Evolutionary conservation across 2,113 vertebrate species (phyloP).

Genomic region (Gymnorhina tibicen): DNA sequence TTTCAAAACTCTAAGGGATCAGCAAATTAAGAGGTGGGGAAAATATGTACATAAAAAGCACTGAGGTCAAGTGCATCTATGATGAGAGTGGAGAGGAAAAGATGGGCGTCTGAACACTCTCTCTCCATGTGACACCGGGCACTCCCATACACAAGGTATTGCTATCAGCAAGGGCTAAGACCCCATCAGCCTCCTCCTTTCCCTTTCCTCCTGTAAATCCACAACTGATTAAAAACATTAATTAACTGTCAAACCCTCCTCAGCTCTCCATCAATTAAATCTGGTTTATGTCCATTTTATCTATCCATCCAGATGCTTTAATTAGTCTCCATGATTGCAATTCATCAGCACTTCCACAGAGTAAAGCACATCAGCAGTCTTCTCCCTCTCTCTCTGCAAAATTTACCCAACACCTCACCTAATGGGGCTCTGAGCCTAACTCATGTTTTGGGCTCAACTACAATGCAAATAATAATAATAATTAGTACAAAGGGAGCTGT

Average conservation of each 20-base stretch:
- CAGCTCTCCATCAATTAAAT: conserved; percentile 44
- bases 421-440: background rate
- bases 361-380: conserved; percentile 28
- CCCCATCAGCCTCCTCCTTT: conserved; percentile 17
- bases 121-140: background rate
- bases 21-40: background rate
- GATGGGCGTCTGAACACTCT: background rate
- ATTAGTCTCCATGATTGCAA: conserved; percentile 57
- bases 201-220: conserved; percentile 50
- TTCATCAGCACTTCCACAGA: conserved; percentile 40
- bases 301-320: conserved; percentile 63
- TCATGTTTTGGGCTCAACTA: background rate
- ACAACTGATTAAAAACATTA: conserved; percentile 60
- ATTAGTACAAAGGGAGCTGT: background rate
- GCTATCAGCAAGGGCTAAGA: conserved; percentile 7
- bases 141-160: background rate
- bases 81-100: background rate
- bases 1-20: background rate
- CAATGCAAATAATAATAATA: background rate
- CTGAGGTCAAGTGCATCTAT: background rate
- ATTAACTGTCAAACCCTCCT: conserved; percentile 57
- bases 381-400: background rate
- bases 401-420: background rate
- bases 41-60: background rate
- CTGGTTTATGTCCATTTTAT: conserved; percentile 67